A percentile compares a stretch with the other conserved stretches of the same genome.
phyloP scores from a whole-genome alignment of 2,797 vertebrate genomes.

The Dendrocincla fuliginosa region DNA sequence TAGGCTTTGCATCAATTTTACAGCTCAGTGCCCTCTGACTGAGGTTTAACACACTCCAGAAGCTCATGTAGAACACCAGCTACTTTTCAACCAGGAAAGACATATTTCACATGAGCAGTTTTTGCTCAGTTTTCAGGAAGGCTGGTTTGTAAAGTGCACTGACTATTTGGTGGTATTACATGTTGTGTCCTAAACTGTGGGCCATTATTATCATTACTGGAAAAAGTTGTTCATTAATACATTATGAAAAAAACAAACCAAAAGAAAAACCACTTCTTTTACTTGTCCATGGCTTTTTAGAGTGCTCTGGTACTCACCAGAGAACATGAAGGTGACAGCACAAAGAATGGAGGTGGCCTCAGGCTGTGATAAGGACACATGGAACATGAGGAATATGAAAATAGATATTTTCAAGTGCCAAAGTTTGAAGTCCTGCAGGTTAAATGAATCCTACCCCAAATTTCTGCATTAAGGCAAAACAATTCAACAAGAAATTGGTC shows the following conservation, averaged over 20 bases:
- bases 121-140: neutral
- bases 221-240: neutral
- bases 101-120: rapidly evolving
- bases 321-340: neutral
- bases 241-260: neutral
- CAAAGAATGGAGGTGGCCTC: neutral
- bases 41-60: neutral
- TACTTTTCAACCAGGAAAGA: neutral
- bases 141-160: neutral
- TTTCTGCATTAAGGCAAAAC: neutral
- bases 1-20: neutral
- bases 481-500: neutral
- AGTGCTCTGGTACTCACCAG: neutral
- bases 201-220: neutral
- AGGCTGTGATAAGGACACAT: neutral
- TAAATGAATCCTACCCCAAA: neutral
- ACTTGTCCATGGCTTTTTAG: neutral
- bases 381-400: neutral
- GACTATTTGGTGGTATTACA: neutral
- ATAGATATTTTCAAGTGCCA: neutral
- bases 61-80: neutral
- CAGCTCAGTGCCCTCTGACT: neutral
- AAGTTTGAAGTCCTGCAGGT: neutral
- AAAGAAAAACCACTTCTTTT: neutral
- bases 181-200: neutral